Evolutionary conservation across 2,797 vertebrate species (phyloP), one percentile per base, ranked within the genome.

Genomic region (Betta splendens): DNA sequence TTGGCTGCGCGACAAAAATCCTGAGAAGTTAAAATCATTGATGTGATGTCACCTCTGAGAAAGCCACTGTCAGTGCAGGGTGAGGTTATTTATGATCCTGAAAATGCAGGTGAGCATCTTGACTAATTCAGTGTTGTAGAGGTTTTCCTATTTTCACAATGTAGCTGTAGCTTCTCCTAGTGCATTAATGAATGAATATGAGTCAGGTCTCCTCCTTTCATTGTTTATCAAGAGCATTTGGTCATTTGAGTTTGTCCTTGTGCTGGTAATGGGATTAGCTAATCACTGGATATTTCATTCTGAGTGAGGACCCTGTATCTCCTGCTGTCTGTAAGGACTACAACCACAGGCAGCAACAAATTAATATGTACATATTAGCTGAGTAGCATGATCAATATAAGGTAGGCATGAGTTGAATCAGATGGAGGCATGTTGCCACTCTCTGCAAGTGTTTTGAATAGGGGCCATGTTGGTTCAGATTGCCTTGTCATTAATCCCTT

Each of bases 1-100:
- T 91, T 91, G 89, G 87, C 89, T 38, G 59, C 11, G 44, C 75
- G 77, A 89, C 86, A 91, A 88, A 86, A 85, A 82, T 81, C 75
- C 63, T 5, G 48, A 86, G 73, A 89, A 85, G 87, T 90, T 89
- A 84, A 87, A 86, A 80, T 84, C 83, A 85, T 79, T 81, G 83
- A 89, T 80, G 78, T 88, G 85, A 89, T 87, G 85, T 89, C 86
- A 87, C 87, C 80, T 82, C 50, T 32, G 77, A 84, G 77, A 87
- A 87, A 88, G 87, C 81, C 51, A 76, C 83, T 81, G 83, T 86
- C 84, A 60, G 60, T 73, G 56, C 31, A 0, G 31, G 10, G 55
- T 42, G 40, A 65, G 59, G 72, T 81, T 87, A 85, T 87, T 87
- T 87, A 86, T 74, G 77, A 72, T 39, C 54, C 40, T 32, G 37